These are phyloP conservation scores for Hydrotaea diabolus DNA, from an alignment of 2,888 invertebrate genomes.

Conservation along the genomic window DNA sequence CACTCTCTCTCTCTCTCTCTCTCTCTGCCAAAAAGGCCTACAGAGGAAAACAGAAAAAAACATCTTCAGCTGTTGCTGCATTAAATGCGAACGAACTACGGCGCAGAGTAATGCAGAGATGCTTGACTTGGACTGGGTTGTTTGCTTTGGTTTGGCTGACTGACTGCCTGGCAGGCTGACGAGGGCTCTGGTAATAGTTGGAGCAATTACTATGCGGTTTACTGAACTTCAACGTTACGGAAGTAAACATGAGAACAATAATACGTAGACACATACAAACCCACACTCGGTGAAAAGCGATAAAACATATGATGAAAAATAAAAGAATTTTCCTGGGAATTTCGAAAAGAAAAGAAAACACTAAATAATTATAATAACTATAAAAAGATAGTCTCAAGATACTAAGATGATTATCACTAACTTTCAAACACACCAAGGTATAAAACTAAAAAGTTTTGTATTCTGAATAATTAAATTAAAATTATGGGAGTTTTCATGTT, in stretches of 20 bases:
- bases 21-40: not conserved
- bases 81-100: not conserved
- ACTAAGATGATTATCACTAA: constrained; percentile 27
- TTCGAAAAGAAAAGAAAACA: not conserved
- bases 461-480: constrained; percentile 36
- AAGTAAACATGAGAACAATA: constrained; percentile 55
- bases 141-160: constrained; percentile 14
- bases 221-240: constrained; percentile 70
- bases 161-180: constrained; percentile 1
- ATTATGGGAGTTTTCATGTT: constrained; percentile 14
- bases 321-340: constrained; percentile 37
- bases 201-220: constrained; percentile 69
- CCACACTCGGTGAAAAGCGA: not conserved
- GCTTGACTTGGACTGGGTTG: not conserved
- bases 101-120: not conserved
- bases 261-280: not conserved
- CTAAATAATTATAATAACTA: constrained; percentile 29
- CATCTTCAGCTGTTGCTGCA: not conserved
- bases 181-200: constrained; percentile 43
- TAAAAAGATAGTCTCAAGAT: constrained; percentile 31
- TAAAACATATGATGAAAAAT: constrained; percentile 33
- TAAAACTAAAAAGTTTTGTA: constrained; percentile 2
- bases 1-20: no score
- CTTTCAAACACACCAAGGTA: not conserved
- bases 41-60: not conserved